These are phyloP conservation scores for Vidua macroura DNA, from an alignment of 2,113 vertebrate genomes.

Conservation along the genomic window DNA sequence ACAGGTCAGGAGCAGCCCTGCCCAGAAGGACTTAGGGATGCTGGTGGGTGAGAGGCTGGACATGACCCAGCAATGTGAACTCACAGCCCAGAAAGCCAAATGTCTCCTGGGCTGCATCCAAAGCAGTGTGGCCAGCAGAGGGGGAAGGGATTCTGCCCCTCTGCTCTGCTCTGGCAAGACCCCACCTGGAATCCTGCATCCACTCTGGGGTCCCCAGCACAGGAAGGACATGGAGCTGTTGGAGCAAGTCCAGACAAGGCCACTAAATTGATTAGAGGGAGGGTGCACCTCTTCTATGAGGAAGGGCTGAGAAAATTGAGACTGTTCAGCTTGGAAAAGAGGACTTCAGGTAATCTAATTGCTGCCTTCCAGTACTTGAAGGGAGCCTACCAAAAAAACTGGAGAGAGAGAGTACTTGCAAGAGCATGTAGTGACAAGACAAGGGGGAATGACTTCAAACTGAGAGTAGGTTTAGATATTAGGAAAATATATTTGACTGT, in stretches of 20 bases:
- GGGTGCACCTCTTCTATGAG: neutral
- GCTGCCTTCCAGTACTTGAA: neutral
- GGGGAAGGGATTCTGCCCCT: neutral
- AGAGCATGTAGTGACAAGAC: neutral
- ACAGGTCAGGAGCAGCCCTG: neutral
- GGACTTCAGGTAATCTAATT: neutral
- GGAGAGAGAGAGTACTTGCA: neutral
- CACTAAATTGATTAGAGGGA: neutral
- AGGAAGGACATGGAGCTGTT: rapidly evolving
- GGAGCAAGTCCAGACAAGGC: neutral
- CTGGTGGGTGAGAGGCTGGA: neutral
- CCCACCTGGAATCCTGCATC: neutral
- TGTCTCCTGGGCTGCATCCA: neutral
- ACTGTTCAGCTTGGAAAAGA: neutral
- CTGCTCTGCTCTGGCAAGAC: neutral
- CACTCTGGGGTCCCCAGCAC: neutral
- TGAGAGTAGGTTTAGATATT: neutral
- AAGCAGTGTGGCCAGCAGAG: neutral
- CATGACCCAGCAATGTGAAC: rapidly evolving
- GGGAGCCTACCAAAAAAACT: neutral
- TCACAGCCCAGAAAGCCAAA: rapidly evolving
- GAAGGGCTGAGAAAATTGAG: neutral
- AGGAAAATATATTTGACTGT: neutral
- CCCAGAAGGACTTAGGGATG: rapidly evolving
- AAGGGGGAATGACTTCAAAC: neutral